Conservation (phyloP, 2,113 vertebrate genomes). For the Grammomys surdaster region DNA sequence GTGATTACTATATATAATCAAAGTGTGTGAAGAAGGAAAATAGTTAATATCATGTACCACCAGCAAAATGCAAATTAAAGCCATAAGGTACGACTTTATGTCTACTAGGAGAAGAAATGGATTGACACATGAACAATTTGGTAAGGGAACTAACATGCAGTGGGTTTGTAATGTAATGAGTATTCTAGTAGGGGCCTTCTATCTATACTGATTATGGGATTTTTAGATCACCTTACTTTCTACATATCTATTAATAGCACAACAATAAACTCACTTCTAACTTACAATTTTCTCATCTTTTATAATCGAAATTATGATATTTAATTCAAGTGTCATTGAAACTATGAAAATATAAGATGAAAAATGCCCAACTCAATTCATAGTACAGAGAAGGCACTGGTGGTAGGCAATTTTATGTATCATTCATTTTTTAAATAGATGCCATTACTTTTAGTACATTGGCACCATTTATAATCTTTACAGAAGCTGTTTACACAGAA, state of each 20-base stretch:
- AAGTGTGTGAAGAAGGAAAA: not conserved
- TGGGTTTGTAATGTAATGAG: not conserved
- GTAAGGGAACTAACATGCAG: not conserved
- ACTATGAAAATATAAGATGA: not conserved
- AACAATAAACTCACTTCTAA: conserved; percentile 7
- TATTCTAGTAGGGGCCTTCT: not conserved
- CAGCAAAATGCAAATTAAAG: not conserved
- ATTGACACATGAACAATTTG: not conserved
- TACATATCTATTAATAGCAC: not conserved
- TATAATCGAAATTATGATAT: conserved; percentile 1
- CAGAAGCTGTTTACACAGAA: not conserved
- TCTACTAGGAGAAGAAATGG: not conserved
- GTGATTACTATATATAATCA: not conserved
- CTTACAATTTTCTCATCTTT: conserved; percentile 20
- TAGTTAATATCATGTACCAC: not conserved
- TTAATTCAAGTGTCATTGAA: conserved; percentile 25
- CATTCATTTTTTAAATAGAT: not conserved
- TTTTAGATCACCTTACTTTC: conserved; percentile 39
- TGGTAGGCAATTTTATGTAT: not conserved
- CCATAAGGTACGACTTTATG: not conserved
- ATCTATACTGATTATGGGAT: not conserved
- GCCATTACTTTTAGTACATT: not conserved
- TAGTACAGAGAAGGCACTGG: not conserved
- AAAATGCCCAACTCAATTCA: not conserved
- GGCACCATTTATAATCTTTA: not conserved